phyloP scores from a whole-genome alignment of 2,113 vertebrate genomes.

The Sceloporus undulatus region DNA sequence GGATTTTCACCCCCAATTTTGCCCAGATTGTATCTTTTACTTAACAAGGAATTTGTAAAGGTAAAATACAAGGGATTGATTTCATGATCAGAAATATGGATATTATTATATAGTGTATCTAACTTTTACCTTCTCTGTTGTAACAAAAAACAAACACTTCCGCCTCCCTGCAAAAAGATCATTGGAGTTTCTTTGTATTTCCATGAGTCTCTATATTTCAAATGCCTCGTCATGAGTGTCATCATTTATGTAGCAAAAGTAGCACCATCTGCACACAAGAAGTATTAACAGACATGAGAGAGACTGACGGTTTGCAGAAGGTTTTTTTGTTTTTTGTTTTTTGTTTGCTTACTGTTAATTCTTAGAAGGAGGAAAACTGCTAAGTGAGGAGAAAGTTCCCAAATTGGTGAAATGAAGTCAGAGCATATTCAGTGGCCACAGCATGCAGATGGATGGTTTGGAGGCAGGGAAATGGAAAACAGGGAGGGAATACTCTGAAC shows the following conservation, averaged over 20 bases:
- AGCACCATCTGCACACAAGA: not conserved
- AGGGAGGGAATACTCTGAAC: not conserved
- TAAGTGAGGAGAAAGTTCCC: not conserved
- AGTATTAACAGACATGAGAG: no score
- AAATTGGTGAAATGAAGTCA: not conserved
- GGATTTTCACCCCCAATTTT: not conserved
- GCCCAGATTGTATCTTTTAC: not conserved
- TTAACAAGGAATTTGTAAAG: not conserved
- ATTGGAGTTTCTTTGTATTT: constrained; percentile 33
- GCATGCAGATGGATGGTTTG: not conserved
- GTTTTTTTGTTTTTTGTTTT: no score
- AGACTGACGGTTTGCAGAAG: not conserved
- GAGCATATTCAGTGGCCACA: not conserved
- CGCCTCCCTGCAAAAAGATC: not conserved
- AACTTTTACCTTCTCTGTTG: not conserved
- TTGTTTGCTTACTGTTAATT: no score
- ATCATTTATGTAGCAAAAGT: not conserved
- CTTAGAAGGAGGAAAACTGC: no score
- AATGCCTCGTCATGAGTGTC: not conserved
- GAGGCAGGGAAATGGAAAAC: not conserved
- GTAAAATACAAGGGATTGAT: not conserved
- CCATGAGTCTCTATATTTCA: not conserved
- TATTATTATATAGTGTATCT: constrained; percentile 26
- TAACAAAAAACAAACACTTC: not conserved
- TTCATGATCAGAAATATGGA: not conserved